These are phyloP conservation scores for Falco punctatus DNA, from an alignment of 2,113 vertebrate species.

Conservation along the genomic window DNA sequence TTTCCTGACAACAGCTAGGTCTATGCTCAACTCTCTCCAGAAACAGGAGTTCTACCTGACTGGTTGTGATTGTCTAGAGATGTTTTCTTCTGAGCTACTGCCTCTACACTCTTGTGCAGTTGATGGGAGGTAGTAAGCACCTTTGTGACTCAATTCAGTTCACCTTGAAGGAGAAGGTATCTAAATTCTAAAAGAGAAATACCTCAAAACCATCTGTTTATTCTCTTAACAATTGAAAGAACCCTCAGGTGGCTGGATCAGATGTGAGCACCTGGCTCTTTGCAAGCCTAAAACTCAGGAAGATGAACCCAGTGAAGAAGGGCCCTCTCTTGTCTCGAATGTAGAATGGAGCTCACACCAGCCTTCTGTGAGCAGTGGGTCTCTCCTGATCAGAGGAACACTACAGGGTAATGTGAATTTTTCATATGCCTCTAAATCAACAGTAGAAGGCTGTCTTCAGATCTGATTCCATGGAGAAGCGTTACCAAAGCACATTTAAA, in stretches of 20 bases:
- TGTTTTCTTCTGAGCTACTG: background rate
- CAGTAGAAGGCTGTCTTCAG: background rate
- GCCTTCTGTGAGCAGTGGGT: background rate
- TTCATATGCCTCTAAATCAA: constrained; percentile 6
- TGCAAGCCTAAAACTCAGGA: background rate
- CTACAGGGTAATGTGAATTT: background rate
- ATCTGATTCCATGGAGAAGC: background rate
- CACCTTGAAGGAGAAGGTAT: background rate
- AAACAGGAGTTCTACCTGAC: background rate
- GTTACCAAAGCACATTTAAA: constrained; percentile 12
- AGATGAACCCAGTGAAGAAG: background rate
- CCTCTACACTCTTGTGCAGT: background rate
- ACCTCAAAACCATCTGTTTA: background rate
- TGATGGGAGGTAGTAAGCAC: background rate
- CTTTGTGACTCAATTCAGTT: background rate
- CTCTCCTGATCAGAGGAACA: background rate
- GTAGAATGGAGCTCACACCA: background rate
- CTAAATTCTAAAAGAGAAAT: background rate
- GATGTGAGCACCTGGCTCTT: background rate
- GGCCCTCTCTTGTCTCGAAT: rapidly evolving
- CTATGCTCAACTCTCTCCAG: background rate
- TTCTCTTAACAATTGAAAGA: background rate
- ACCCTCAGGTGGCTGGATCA: background rate
- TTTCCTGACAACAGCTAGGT: background rate
- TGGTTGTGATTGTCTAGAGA: background rate